Base-by-base conservation (phyloP, 2,797 vertebrate species). In the Craterocephalus amniculus region DNA sequence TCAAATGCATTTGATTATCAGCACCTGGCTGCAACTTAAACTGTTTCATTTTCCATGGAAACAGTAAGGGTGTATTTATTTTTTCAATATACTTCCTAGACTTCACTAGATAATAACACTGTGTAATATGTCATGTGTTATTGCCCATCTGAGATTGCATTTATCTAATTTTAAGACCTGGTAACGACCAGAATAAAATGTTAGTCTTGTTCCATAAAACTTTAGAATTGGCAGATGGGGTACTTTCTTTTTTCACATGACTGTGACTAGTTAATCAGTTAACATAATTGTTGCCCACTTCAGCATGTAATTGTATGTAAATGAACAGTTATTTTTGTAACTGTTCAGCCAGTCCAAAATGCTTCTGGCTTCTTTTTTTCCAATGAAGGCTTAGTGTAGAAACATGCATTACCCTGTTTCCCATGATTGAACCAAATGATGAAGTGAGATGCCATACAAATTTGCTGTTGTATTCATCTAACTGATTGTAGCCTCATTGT, bases 381-480 rank as follows among this genome's bases (percentile, higher is more conserved):
- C 35, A 54, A n/a, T 31, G 0, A 69, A 18, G 4, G 2, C 29
- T 40, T 0, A 1, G 54, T 14, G 35, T 3, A 32, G 24, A 59
- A 62, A 64, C n/a, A 58, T 35, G 51, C 62, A 40, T 56, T 71
- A 59, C 31, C 11, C 2, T 9, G 8, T 64, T 64, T 72, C 8
- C 34, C 52, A 57, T 34, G 36, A 24, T 26, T 58, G 32, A 31
- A 52, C 43, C 56, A 31, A 56, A 26, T 36, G 12, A 38, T 49
- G 14, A 78, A 51, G 58, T 61, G 66, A 61, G 58, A 68, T 24
- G 64, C 52, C 40, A 32, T 38, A 55, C 22, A 29, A 43, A 73
- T 62, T 38, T 18, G 7, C 35, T 7, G 8, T 64, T 64, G 43
- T 40, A 40, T 67, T 32, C 32, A 32, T 31, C 18, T 34, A 55